Evolutionary conservation across 2,113 vertebrate genomes (phyloP), one percentile per base, ranked within the genome.

Genomic region (Varanus salvator): DNA sequence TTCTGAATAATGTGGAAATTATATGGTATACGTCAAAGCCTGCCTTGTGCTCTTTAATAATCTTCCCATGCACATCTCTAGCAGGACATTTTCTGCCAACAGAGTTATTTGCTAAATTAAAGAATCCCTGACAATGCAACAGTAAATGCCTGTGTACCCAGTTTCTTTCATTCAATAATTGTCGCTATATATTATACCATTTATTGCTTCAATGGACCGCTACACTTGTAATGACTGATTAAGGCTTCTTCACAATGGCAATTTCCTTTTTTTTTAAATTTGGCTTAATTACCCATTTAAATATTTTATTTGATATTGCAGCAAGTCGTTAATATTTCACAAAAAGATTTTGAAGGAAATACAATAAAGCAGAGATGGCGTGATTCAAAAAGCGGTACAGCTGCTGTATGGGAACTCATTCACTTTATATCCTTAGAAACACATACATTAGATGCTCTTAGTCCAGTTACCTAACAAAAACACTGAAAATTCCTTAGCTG

Each of bases 1-100:
- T 68, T 68, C 48, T 81, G 21, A 11, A 52, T 88, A 57, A 81
- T 57, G 48, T 83, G 89, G 66, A 92, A 93, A 80, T 38, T 74
- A 21, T 80, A 76, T 64, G 85, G 91, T 90, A 66, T 80, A 0
- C 84, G 91, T 52, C 0, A 0, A 86, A 92, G 44, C 60, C 82
- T 84, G 69, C 74, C 82, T 0, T 92, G 44, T 8, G 52, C 9
- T 90, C 84, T 84, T 57, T 88, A 44, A 82, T 74, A 15, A 19
- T 25, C 87, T 87, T 89, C 0, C 29, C 48, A 76, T 80, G 50
- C 69, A 3, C 6, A 87, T 19, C 64, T 17, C 8, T 85, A 84
- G 87, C 60, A 90, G 66, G 84, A 93, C 87, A 60, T 82, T 93
- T 86, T 93, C 93, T 90, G 80, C 69, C 72, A 92, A 87, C 71